Conservation (phyloP, 2,113 vertebrate genomes). For the Callospermophilus lateralis region DNA sequence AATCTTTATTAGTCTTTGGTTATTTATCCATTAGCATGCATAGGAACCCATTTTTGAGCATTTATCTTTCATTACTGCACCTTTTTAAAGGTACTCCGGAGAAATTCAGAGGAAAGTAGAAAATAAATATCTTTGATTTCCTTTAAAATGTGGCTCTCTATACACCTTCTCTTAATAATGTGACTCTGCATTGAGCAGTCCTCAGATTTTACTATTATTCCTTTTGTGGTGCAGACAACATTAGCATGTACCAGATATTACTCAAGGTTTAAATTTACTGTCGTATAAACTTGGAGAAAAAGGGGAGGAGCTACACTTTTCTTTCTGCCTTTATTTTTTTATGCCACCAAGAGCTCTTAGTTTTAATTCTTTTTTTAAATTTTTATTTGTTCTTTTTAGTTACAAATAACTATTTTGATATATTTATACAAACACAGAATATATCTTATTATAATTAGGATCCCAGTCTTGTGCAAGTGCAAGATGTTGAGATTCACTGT, state of each 20-base stretch:
- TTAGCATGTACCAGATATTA: background rate
- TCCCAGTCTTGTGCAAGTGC: too few species aligned
- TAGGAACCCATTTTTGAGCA: background rate
- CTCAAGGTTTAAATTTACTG: background rate
- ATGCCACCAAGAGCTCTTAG: background rate
- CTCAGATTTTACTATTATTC: conserved; percentile 5
- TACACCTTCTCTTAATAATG: background rate
- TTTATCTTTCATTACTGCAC: conserved; percentile 51
- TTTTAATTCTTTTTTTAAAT: background rate
- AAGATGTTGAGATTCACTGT: too few species aligned
- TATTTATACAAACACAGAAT: too few species aligned
- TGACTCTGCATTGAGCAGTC: background rate
- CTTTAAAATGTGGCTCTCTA: background rate
- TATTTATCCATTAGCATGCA: conserved; percentile 25
- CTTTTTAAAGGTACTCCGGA: conserved; percentile 38
- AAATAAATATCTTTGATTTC: background rate
- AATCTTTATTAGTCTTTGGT: conserved; percentile 77
- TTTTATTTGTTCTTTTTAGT: too few species aligned
- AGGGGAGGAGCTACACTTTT: background rate
- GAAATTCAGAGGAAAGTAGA: background rate
- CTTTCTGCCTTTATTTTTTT: background rate
- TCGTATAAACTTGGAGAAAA: background rate
- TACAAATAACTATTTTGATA: too few species aligned
- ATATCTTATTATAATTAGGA: too few species aligned
- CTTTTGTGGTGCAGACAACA: background rate